These are phyloP conservation scores for Pangasius larnaudii DNA, from an alignment of 2,797 vertebrate genomes.

Conservation along the genomic window DNA sequence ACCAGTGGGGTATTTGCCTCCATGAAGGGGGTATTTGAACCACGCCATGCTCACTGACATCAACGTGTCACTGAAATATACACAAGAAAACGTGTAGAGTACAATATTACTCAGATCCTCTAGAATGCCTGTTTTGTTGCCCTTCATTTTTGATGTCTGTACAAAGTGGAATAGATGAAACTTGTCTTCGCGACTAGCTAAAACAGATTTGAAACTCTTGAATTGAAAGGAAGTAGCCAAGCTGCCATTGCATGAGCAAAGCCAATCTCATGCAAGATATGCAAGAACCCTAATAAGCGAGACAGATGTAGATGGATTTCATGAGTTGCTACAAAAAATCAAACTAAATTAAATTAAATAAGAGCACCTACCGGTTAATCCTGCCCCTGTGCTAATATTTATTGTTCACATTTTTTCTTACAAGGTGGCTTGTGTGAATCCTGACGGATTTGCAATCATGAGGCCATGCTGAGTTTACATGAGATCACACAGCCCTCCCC, in stretches of 20 bases:
- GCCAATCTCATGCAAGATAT: not conserved
- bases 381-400: not conserved
- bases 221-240: not conserved
- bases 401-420: not conserved
- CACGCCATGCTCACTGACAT: slow-evolving; percentile 16
- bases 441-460: not conserved
- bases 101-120: slow-evolving; percentile 7
- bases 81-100: not conserved
- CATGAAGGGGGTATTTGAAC: slow-evolving; percentile 37
- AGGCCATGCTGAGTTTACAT: slow-evolving; percentile 1
- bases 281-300: not conserved
- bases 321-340: not conserved
- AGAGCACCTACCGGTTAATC: not conserved
- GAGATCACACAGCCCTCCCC: not conserved
- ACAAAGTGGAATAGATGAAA: slow-evolving; percentile 16
- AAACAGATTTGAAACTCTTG: slow-evolving; percentile 28
- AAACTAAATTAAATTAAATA: no score
- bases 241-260: not conserved
- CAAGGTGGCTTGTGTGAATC: not conserved
- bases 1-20: slow-evolving; percentile 59
- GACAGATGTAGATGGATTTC: not conserved
- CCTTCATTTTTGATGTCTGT: not conserved
- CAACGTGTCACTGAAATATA: not conserved
- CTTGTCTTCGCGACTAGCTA: not conserved
- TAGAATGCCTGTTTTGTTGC: not conserved